phyloP scores from a whole-genome alignment of 1,140 invertebrate genomes.

The Araneus ventricosus region DNA sequence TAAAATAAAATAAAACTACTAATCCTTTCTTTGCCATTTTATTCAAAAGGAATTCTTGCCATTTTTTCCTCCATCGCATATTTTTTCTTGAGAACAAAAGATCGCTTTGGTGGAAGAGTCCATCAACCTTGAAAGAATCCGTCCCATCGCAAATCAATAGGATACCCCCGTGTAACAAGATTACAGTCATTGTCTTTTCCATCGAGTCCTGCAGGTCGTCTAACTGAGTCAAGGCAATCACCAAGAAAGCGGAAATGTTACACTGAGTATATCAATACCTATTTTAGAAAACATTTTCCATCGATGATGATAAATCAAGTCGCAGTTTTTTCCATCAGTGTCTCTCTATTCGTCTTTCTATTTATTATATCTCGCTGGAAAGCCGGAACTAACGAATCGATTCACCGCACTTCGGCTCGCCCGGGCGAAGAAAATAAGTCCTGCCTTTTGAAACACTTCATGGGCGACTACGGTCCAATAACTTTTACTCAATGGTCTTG shows the following conservation, averaged over 20 bases:
- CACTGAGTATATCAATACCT: constrained; percentile 46
- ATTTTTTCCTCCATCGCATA: neutral
- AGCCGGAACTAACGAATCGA: constrained; percentile 43
- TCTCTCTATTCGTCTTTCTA: constrained; percentile 7
- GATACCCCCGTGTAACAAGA: constrained; percentile 38
- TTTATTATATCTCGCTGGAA: constrained; percentile 3
- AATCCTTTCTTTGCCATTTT: neutral
- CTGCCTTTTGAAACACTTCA: constrained; percentile 21
- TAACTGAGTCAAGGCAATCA: neutral
- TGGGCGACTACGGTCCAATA: constrained; percentile 40
- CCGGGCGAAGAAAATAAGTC: constrained; percentile 4
- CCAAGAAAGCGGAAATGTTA: constrained; percentile 11
- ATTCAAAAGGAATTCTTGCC: neutral
- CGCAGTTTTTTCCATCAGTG: neutral
- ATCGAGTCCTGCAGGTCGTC: neutral
- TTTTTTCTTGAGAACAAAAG: neutral
- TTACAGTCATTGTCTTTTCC: constrained; percentile 59
- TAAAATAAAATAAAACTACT: neutral
- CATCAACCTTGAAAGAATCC: neutral
- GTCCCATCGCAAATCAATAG: constrained; percentile 62
- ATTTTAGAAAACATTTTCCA: constrained; percentile 73
- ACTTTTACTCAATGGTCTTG: constrained; percentile 46
- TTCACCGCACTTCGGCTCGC: constrained; percentile 36
- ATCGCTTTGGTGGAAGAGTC: neutral
- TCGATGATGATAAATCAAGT: constrained; percentile 53